A percentile compares a stretch with the other conserved stretches of the same genome.
Evolutionary conservation across 2,113 vertebrate species (phyloP).

Genomic region (Sialia sialis): DNA sequence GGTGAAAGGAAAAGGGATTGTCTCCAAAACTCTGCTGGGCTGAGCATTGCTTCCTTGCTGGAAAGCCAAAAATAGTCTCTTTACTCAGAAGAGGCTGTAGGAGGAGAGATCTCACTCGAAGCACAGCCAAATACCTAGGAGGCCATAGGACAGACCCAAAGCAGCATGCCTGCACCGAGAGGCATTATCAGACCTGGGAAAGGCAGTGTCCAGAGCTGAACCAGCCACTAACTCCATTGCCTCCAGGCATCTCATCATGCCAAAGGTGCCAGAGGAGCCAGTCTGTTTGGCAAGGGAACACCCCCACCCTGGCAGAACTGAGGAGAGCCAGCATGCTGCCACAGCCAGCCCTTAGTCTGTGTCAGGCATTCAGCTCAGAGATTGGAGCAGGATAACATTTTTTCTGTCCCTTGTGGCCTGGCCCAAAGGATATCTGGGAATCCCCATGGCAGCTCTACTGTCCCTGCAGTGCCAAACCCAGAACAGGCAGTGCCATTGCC

Average conservation of each 20-base stretch:
- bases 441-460: not conserved
- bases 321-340: not conserved
- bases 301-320: not conserved
- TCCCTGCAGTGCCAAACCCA: not conserved
- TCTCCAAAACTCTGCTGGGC: not conserved
- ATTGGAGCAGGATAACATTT: not conserved
- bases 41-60: not conserved
- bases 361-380: not conserved
- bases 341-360: not conserved
- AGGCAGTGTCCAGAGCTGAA: not conserved
- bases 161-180: rapidly evolving
- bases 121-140: constrained; percentile 1
- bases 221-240: not conserved
- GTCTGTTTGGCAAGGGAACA: not conserved
- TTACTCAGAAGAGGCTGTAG: constrained; percentile 18
- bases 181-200: not conserved
- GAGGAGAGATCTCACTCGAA: not conserved
- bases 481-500: not conserved
- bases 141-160: not conserved
- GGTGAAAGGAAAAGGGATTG: not conserved
- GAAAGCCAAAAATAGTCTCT: constrained; percentile 44
- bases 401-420: not conserved
- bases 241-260: not conserved
- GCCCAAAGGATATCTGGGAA: not conserved
- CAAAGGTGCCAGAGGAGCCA: not conserved